Percentiles rank a stretch among this genome's conserved stretches.
Conservation (phyloP, 2,888 invertebrate species). For the Chymomyza caudatula region DNA sequence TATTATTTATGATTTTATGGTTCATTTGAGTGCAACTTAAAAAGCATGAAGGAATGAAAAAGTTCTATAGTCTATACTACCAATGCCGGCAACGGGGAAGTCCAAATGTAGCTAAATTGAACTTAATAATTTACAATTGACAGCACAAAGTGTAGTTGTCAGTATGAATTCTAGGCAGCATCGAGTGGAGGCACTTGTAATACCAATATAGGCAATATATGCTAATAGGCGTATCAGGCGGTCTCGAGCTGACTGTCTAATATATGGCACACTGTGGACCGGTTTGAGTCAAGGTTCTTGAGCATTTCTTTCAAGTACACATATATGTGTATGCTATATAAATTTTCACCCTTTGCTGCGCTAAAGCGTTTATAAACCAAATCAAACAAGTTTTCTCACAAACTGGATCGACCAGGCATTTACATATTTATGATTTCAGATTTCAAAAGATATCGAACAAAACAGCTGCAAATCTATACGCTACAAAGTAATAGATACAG, state of each 20-base stretch:
- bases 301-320: conserved; percentile 62
- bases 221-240: background rate
- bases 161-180: conserved; percentile 12
- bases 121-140: conserved; percentile 30
- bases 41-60: background rate
- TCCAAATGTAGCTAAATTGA: background rate
- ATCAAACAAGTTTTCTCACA: conserved; percentile 51
- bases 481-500: background rate
- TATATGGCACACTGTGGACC: conserved; percentile 30
- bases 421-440: conserved; percentile 42
- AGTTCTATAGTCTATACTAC: background rate
- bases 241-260: background rate
- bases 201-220: background rate
- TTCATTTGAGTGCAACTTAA: background rate
- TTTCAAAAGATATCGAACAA: conserved; percentile 5
- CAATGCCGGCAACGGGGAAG: background rate
- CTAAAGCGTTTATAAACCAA: conserved; percentile 31
- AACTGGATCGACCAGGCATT: conserved; percentile 56
- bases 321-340: conserved; percentile 27
- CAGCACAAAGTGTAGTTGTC: conserved; percentile 17
- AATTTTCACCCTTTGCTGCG: conserved; percentile 58
- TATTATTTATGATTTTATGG: conserved; percentile 1
- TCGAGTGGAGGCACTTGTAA: background rate
- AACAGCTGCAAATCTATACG: background rate
- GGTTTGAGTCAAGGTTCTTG: conserved; percentile 53